Base-by-base conservation (phyloP, 2,113 vertebrate species). In the Myiagra hebetior region DNA sequence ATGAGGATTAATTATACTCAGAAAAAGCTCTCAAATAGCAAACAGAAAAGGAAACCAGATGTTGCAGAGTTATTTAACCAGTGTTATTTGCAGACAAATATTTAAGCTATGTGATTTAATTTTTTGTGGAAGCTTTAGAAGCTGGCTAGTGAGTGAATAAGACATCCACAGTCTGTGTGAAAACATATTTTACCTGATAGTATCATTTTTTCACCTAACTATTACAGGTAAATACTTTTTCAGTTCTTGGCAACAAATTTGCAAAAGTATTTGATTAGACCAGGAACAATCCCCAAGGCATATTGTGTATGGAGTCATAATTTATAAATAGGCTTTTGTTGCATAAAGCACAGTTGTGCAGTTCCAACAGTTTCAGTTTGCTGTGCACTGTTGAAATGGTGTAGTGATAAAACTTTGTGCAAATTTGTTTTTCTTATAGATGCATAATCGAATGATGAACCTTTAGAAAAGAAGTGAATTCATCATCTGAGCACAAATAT, bases 31-130 rank as follows among this genome's bases (percentile, higher is more conserved):
- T 96, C 81, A 92, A 93, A 95, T 68, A 89, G 91, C 77, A 91
- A 96, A 91, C 82, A 95, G 91, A 93, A 96, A 93, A 87, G 67
- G 85, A 93, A 96, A 95, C 55, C 95, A 96, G 93, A 95, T 97
- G 95, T 95, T 95, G 72, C 79, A 59, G 60, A 65, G 67, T 95
- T 95, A 93, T 88, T 97, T 93, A 90, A 88, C 67, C 67, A 94
- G 59, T 74, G 72, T 90, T 94, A 91, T 93, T 96, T 96, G 87
- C 8, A 3, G 92, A 74, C 85, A 96, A 95, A 90, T 91, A 92
- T 94, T 95, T 96, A 86, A 94, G 60, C 52, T 94, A 83, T 90
- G 90, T 64, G 63, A 74, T 90, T 69, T 85, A 53, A 47, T 30
- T 94, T 95, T 89, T 87, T 50, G 57, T 93, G 68, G 39, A 80